These are phyloP conservation scores for Odontothrips loti DNA, from an alignment of 2,888 invertebrate species.

Conservation along the genomic window DNA sequence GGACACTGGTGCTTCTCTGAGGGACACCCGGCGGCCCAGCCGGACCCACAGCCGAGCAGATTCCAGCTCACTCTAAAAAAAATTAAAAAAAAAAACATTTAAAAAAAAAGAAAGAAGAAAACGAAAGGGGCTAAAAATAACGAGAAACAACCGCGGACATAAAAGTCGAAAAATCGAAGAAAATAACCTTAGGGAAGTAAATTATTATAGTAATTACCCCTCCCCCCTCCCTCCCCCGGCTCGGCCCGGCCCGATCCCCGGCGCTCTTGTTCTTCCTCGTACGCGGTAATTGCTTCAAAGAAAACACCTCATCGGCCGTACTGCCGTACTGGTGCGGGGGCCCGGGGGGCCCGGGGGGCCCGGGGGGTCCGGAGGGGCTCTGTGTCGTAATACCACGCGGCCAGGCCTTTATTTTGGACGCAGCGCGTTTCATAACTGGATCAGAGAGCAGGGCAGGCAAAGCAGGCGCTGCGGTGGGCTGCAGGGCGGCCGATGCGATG, in stretches of 20 bases:
- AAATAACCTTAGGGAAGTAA: not conserved
- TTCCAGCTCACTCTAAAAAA: not conserved
- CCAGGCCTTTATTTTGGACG: not conserved
- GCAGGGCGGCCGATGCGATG: too few species aligned
- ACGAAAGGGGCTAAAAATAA: too few species aligned
- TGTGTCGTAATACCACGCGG: not conserved
- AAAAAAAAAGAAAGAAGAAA: not conserved
- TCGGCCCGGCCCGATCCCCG: too few species aligned
- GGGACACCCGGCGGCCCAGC: conserved; percentile 10
- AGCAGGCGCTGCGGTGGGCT: not conserved
- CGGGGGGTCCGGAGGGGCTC: not conserved
- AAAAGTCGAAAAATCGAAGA: not conserved
- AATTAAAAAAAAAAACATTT: not conserved
- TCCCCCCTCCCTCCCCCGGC: not conserved
- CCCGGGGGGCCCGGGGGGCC: too few species aligned
- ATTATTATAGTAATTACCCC: not conserved
- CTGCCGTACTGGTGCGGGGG: not conserved
- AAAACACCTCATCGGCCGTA: not conserved
- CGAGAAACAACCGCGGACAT: too few species aligned
- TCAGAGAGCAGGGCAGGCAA: not conserved
- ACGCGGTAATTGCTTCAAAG: not conserved
- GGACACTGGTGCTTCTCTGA: not conserved
- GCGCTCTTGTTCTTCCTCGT: not conserved
- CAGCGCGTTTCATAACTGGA: not conserved
- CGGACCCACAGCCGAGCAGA: not conserved